Evolutionary conservation across 2,888 invertebrate genomes (phyloP), one percentile per base, ranked within the genome.

Genomic region (Phortica magna): DNA sequence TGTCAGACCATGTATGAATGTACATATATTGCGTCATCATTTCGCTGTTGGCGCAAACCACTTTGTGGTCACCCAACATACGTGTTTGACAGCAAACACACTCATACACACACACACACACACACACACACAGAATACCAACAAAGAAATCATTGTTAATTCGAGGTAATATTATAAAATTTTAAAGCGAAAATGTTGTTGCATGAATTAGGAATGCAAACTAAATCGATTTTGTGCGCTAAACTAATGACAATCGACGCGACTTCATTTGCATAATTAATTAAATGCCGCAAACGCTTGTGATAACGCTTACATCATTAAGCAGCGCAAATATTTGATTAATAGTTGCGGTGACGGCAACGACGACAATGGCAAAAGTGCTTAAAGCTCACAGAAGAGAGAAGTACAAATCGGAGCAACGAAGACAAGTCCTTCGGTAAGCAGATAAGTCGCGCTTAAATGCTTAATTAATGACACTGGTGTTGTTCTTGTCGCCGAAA

Each of bases 211-310:
- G 31, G 31, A 31, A 48, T 14, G 14, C 48, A 48, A 14, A 48
- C 48, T 48, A 12, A 48, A 48, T 48, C 48, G 48, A 9, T 31
- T 48, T 48, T 48, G 48, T 14, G 14, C 48, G 48, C 48, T 14
- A 48, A 48, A 48, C 48, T 12, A 48, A 12, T 48, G 48, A 48
- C 48, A 48, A 48, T 48, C 48, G 48, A 48, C 48, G 48, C 48
- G 48, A 48, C 48, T 48, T 48, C 10, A 61, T 61, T 61, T 61
- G 22, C 61, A 61, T 61, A 61, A 61, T 61, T 22, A 61, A 61
- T 61, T 61, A 22, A 61, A 12, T 12, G 61, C 61, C 61, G n/a
- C 31, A 61, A 61, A 22, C 22, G 59, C 59, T 48, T 48, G 48
- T 14, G 14, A 9, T 14, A 48, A 14, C 48, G 48, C 48, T 9